phyloP scores from a whole-genome alignment of 2,888 invertebrate species.

The Chesias legatella region DNA sequence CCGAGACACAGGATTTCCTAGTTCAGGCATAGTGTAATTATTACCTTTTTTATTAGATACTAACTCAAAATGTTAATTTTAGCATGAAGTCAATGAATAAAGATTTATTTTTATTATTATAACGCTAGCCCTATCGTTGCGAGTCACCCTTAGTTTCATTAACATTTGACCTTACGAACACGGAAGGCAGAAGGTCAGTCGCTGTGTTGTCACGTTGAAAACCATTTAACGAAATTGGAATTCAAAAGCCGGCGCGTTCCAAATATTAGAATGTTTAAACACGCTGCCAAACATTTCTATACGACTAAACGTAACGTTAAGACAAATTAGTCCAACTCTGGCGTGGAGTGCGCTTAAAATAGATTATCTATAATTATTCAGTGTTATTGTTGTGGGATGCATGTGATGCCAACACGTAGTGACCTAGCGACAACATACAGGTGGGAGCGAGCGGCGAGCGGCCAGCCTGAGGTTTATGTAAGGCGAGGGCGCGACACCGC shows the following conservation, averaged over 20 bases:
- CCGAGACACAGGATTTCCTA: too few relatives aligned
- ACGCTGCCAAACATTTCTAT: conserved; percentile 1
- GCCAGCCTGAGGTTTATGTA: conserved; percentile 65
- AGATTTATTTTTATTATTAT: too few relatives aligned
- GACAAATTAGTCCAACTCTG: conserved; percentile 52
- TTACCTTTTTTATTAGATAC: too few relatives aligned
- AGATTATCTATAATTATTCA: conserved; percentile 73
- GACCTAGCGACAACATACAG: conserved; percentile 72
- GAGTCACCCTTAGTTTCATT: too few relatives aligned
- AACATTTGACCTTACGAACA: too few relatives aligned
- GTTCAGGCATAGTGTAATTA: too few relatives aligned
- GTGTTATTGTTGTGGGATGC: conserved; percentile 73
- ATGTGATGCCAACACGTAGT: conserved; percentile 70
- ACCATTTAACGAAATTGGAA: too few relatives aligned
- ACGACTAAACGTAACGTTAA: conserved; percentile 34
- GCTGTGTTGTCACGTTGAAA: too few relatives aligned
- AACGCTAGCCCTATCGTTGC: too few relatives aligned
- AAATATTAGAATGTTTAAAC: conserved; percentile 4
- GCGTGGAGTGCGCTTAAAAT: conserved; percentile 60
- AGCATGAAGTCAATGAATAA: not conserved
- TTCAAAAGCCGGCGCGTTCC: conserved; percentile 4
- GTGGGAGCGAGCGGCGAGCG: conserved; percentile 66
- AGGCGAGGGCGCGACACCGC: conserved; percentile 54
- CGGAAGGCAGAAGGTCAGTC: too few relatives aligned
- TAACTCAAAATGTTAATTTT: too few relatives aligned